phyloP scores from a whole-genome alignment of 2,888 invertebrate genomes.

The Parascotia fuliginaria region DNA sequence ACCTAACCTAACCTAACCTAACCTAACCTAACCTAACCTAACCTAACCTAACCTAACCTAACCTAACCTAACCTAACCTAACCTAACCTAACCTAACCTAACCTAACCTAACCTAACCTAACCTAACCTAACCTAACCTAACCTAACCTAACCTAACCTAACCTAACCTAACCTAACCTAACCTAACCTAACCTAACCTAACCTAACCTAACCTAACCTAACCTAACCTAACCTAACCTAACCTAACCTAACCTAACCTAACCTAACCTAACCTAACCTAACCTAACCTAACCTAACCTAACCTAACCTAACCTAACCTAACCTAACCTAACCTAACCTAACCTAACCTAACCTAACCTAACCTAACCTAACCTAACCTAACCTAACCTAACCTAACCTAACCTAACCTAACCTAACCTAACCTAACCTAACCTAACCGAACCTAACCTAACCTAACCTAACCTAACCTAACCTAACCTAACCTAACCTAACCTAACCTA shows the following conservation, averaged over 20 bases:
- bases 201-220: conserved; percentile 16
- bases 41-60: conserved; percentile 12
- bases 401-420: no score
- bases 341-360: conserved; percentile 16
- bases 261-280: conserved; percentile 18
- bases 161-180: conserved; percentile 16
- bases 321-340: conserved; percentile 18
- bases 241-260: conserved; percentile 18
- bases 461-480: no score
- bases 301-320: conserved; percentile 18
- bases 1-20: conserved; percentile 12
- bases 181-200: conserved; percentile 16
- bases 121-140: conserved; percentile 12
- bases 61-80: conserved; percentile 13
- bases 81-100: conserved; percentile 13
- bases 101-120: conserved; percentile 14
- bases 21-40: conserved; percentile 12
- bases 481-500: conserved; percentile 16
- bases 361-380: conserved; percentile 16
- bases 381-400: conserved; percentile 16
- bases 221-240: conserved; percentile 17
- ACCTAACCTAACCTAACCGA: no score
- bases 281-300: conserved; percentile 18
- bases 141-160: conserved; percentile 16
- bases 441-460: no score